Base-by-base conservation (phyloP, 2,888 invertebrate genomes). In the Athrips mouffetella region DNA sequence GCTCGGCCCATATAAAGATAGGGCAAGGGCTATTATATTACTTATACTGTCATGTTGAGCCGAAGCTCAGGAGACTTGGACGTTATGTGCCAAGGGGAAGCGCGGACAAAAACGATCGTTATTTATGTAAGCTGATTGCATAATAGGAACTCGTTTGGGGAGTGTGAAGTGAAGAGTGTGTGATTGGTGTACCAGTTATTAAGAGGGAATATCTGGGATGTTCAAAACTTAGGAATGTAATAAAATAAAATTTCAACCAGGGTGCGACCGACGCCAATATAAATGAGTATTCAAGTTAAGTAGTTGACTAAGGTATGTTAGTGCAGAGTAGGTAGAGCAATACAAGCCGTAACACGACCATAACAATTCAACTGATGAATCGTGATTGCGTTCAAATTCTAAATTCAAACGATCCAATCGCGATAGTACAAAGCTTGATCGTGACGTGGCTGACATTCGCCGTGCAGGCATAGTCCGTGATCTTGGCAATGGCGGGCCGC, bases 381-480 rank as follows among this genome's bases (percentile, higher is more conserved):
- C 75, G 74, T 80, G 79, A 80, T 80, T 73, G 69, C 73, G 75
- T 79, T 80, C 68, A 58, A 60, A 72, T 74, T 82, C 69, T 72
- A 73, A 79, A 81, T 80, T 70, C 73, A 62, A 80, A 71, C 74
- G 78, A 80, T 79, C 76, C 74, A 74, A 78, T 75, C 79, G 75
- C 78, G 80, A 75, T 76, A 76, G 76, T 75, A 79, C 77, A 78
- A 80, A 80, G 84, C 81, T 79, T 67, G 73, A 59, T 84, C 84
- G 87, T 87, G 87, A 88, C 87, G 86, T 84, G 87, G 83, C 85
- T 85, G 87, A 86, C 87, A 87, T 87, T 87, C 85, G 86, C 82
- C 67, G 77, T 79, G 80, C 80, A 76, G 75, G 78, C 80, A 76
- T 82, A 74, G 85, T 76, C 90, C 90, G 85, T 90, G 90, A 90